Base-by-base conservation (phyloP, 2,113 vertebrate species). In the Nipponia nippon region DNA sequence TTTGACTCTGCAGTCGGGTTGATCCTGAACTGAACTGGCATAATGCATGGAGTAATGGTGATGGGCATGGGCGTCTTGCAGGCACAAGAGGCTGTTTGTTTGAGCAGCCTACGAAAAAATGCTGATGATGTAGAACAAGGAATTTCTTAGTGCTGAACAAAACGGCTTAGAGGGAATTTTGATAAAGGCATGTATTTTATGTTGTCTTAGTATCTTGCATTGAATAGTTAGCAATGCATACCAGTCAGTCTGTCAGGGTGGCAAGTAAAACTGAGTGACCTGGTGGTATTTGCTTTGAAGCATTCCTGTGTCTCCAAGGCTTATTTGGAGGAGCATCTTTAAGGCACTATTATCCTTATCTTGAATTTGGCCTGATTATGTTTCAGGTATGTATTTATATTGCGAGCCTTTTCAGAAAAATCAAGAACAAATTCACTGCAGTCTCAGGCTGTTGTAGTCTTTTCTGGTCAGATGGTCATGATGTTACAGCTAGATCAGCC, bases 1-100 rank as follows among this genome's bases (percentile, higher is more conserved):
- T 76, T 20, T 30, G 15, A 21, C 40, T 73, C 40, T 82, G 32
- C 27, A 56, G 14, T 27, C 0, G 0, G 23, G 19, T 52, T 0
- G 0, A 7, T 89, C 46, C 49, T 8, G 13, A 58, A 5, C 25
- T 62, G n/a, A 86, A 17, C 22, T 72, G 70, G 13, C 75, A 23
- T 87, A 47, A 44, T 18, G 50, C 20, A 16, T 38, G 49, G n/a
- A 75, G 42, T 44, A 69, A 42, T 23, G n/a, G 18, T 18, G 23
- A 50, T 69, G 26, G 75, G 42, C 34, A 13, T 19, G 11, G 66
- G 34, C 6, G 1, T 85, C 32, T 55, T 80, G 11, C 26, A 88
- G 63, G 59, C 34, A 47, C 30, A 63, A 53, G 83, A 65, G 72
- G 16, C 34, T 79, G 29, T 80, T 96, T 83, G 30, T 90, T 70